phyloP scores from a whole-genome alignment of 2,113 vertebrate species.

The Scopus umbretta region DNA sequence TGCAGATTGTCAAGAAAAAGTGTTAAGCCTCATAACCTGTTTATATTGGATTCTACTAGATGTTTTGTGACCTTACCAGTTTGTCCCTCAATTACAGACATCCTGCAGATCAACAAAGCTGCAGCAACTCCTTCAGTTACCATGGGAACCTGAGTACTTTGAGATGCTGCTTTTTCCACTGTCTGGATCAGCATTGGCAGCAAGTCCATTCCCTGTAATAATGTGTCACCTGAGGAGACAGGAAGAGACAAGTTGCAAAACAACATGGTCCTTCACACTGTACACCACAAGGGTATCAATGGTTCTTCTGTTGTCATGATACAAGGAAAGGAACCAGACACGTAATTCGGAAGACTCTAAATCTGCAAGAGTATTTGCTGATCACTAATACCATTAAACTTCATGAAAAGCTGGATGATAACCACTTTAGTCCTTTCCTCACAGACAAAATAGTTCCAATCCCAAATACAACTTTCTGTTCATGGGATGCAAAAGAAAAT shows the following conservation, averaged over 20 bases:
- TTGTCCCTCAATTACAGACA: conserved; percentile 82
- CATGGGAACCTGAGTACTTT: conserved; percentile 86
- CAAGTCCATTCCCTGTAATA: conserved; percentile 83
- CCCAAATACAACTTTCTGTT: not conserved
- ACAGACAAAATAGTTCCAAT: not conserved
- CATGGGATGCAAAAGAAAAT: not conserved
- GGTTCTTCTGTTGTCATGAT: not conserved
- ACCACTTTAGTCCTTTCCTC: not conserved
- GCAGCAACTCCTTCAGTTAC: conserved; percentile 87
- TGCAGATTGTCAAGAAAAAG: not conserved
- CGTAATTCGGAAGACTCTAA: not conserved
- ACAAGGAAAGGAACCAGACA: not conserved
- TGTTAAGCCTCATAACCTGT: not conserved
- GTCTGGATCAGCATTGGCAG: conserved; percentile 85
- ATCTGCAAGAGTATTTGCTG: not conserved
- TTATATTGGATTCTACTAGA: not conserved
- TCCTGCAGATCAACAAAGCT: conserved; percentile 85
- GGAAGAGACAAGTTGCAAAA: not conserved
- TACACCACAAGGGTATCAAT: not conserved
- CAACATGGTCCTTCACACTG: not conserved
- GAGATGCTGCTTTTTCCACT: conserved; percentile 89
- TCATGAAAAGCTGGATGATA: not conserved
- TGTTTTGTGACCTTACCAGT: conserved; percentile 76
- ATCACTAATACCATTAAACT: not conserved
- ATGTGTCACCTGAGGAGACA: conserved; percentile 81